A percentile compares a stretch with the other conserved stretches of the same genome.
Evolutionary conservation across 2,113 vertebrate genomes (phyloP).

Genomic region (Sylvia atricapilla): DNA sequence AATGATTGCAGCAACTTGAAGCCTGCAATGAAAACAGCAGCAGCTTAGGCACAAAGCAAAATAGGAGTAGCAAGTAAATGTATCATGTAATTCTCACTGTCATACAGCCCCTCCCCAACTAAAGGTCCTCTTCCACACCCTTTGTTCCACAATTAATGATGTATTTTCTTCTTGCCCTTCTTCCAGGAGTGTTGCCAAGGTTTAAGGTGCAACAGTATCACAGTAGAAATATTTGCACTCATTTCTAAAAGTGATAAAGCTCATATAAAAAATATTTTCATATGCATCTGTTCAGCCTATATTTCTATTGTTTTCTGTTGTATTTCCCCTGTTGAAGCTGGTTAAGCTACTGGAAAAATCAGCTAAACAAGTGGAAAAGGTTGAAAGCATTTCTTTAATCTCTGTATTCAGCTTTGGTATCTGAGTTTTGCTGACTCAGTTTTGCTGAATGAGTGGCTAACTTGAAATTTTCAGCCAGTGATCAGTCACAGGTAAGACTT

Average conservation of each 20-base stretch:
- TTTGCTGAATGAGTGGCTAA: background rate
- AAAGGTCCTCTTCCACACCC: background rate
- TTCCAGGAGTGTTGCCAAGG: background rate
- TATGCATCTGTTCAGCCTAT: background rate
- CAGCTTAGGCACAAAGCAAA: background rate
- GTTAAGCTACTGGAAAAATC: background rate
- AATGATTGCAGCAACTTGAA: background rate
- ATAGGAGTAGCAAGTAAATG: background rate
- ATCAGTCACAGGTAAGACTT: slow-evolving; percentile 2
- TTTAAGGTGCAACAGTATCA: background rate
- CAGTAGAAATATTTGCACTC: background rate
- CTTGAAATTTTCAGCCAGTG: background rate
- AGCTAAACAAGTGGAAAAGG: background rate
- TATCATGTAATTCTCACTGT: background rate
- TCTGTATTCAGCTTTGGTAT: background rate
- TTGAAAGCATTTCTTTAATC: background rate
- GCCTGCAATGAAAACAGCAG: background rate
- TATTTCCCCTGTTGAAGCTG: background rate
- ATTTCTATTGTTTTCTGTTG: background rate
- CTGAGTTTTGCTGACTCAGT: background rate
- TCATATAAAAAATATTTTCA: background rate
- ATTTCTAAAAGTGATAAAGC: background rate
- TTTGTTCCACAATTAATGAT: background rate
- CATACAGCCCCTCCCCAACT: background rate
- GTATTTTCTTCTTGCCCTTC: background rate